Base-by-base conservation (phyloP, 2,113 vertebrate species). In the Hippolais icterina region DNA sequence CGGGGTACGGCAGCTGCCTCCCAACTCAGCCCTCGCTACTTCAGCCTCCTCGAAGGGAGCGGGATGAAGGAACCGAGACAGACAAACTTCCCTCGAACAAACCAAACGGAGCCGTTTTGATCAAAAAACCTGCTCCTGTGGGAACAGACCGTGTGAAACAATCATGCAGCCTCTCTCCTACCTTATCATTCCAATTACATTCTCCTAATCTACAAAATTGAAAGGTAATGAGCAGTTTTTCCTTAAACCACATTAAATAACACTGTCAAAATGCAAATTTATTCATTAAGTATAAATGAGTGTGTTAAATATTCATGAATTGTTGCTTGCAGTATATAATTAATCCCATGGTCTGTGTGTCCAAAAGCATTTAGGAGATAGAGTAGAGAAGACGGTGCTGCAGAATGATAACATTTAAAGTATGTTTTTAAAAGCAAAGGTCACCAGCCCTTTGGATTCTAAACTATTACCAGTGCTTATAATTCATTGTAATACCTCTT, bases 211-310 rank as follows among this genome's bases (percentile, higher is more conserved):
- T 97, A 90, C 95, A 96, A 96, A 98, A 98, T 97, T 98, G 98
- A 98, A 98, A 98, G 96, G 97, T 98, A 98, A 98, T 97, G 97
- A 98, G 96, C 91, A 97, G 97, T 97, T 98, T 98, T 98, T 98
- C 97, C 96, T 98, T 98, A 98, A 98, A 98, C 94, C 95, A 95
- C 96, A 98, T 97, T 98, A 98, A 98, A 98, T 97, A 98, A 98
- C 97, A 97, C 97, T 97, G 98, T 98, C 98, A 98, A 98, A 98
- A 98, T 98, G 98, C 97, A 98, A 98, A 98, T 98, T 98, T 98
- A 98, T 98, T 98, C 97, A 98, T 98, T 98, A 98, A 98, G 97
- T 98, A 98, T 98, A 98, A 97, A 98, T 98, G 97, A 98, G 93
- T 65, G 60, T 97, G 96, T 98, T 98, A 98, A 98, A 98, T 98